These are phyloP conservation scores for Rousettus madagascariensis DNA, from an alignment of 2,797 vertebrate genomes.

Conservation along the genomic window DNA sequence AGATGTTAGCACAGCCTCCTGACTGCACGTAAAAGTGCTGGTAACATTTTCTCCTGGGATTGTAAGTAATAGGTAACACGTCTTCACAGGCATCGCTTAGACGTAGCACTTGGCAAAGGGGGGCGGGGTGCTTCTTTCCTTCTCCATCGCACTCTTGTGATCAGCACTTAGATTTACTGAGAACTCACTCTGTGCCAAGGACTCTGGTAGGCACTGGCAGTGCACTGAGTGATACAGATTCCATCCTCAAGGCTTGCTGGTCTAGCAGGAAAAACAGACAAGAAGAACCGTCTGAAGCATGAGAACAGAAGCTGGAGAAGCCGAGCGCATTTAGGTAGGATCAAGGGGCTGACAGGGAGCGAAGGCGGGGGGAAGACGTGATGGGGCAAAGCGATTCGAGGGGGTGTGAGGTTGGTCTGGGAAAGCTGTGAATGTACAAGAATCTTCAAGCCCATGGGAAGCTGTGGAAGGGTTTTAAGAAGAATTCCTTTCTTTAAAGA, in stretches of 20 bases:
- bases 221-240: background rate
- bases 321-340: background rate
- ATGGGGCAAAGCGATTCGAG: background rate
- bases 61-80: background rate
- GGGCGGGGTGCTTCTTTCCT: background rate
- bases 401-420: background rate
- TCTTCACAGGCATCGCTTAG: background rate
- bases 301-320: background rate
- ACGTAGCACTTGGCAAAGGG: background rate
- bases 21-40: background rate
- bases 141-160: background rate
- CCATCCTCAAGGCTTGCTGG: background rate
- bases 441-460: background rate
- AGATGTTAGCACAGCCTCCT: background rate
- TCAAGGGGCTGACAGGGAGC: background rate
- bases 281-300: background rate
- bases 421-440: background rate
- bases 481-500: background rate
- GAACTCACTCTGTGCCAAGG: background rate
- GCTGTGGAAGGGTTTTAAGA: background rate
- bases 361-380: background rate
- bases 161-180: background rate
- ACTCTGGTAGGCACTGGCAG: background rate
- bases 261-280: background rate
- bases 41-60: background rate